Conservation (phyloP, 2,113 vertebrate genomes). For the Python bivittatus region DNA sequence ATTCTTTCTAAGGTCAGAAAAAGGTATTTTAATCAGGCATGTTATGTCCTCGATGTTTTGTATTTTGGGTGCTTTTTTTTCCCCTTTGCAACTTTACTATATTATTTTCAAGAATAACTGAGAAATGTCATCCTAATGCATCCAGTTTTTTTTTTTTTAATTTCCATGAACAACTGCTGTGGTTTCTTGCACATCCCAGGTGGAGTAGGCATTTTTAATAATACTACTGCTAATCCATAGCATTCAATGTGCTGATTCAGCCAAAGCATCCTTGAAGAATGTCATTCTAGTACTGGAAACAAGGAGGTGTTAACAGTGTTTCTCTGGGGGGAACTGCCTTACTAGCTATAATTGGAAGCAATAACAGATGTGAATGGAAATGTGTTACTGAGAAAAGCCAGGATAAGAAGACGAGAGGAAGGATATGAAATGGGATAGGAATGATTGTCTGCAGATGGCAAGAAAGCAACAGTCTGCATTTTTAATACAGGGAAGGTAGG, state of each 20-base stretch:
- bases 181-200: conserved; percentile 8
- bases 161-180: not conserved
- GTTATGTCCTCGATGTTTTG: not conserved
- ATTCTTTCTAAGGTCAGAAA: too few species aligned
- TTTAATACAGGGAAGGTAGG: not conserved
- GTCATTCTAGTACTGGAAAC: not conserved
- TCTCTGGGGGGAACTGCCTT: not conserved
- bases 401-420: not conserved
- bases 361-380: not conserved
- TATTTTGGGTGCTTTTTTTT: not conserved
- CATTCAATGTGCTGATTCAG: not conserved
- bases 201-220: not conserved
- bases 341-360: not conserved
- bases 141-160: not conserved
- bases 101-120: not conserved
- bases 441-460: not conserved
- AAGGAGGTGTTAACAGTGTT: not conserved
- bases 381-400: not conserved
- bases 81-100: not conserved
- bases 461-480: not conserved
- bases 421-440: not conserved
- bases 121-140: not conserved
- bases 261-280: not conserved
- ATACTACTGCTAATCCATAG: not conserved
- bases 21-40: too few species aligned